Conservation (phyloP, 2,888 invertebrate species). For the Nesidiocoris tenuis region DNA sequence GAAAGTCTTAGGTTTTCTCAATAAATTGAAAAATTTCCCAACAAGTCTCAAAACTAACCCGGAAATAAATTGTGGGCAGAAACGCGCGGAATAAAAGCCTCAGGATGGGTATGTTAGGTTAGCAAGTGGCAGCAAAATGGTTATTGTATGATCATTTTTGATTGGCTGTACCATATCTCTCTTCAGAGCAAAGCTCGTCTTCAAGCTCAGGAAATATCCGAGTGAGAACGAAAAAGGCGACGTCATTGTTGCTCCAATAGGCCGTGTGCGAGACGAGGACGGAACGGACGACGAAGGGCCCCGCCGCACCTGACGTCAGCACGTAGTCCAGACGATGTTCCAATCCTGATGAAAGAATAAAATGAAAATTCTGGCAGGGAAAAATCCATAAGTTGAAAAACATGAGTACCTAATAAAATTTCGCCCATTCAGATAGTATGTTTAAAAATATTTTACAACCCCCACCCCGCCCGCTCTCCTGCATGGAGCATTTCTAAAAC, state of each 20-base stretch:
- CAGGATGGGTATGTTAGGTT: background rate
- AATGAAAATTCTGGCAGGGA: background rate
- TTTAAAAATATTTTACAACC: no score
- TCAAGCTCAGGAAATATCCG: slow-evolving; percentile 58
- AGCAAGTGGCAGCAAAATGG: slow-evolving; percentile 39
- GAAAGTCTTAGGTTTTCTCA: no score
- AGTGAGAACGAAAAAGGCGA: slow-evolving; percentile 63
- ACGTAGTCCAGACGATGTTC: slow-evolving; percentile 64
- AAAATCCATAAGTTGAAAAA: background rate
- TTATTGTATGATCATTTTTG: slow-evolving; percentile 29
- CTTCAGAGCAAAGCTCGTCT: slow-evolving; percentile 37
- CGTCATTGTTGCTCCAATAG: slow-evolving; percentile 66
- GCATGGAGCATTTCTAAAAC: no score
- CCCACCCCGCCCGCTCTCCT: no score
- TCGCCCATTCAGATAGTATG: no score
- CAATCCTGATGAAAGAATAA: slow-evolving; percentile 55
- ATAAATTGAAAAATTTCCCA: no score
- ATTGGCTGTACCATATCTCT: slow-evolving; percentile 37
- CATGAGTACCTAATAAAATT: no score
- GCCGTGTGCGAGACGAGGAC: slow-evolving; percentile 58
- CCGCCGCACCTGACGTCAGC: slow-evolving; percentile 56
- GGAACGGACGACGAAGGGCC: slow-evolving; percentile 48
- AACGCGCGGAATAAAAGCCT: no score
- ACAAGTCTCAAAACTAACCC: no score
- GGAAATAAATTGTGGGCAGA: no score